A percentile compares a stretch with the other conserved stretches of the same genome.
phyloP scores from a whole-genome alignment of 1,140 invertebrate genomes.

The Bicyclus anynana region DNA sequence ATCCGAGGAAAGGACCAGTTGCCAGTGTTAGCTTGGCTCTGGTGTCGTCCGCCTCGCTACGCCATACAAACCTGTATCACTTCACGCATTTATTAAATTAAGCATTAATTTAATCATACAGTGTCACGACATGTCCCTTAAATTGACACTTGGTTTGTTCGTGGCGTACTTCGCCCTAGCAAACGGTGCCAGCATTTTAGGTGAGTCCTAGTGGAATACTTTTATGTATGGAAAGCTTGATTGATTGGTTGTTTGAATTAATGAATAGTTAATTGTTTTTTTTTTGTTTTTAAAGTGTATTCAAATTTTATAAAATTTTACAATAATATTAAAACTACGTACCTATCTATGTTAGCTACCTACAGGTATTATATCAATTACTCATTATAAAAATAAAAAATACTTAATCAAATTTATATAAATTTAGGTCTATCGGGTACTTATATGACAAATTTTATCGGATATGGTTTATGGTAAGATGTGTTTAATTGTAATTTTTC shows the following conservation, averaged over 20 bases:
- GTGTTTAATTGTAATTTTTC: too few relatives aligned
- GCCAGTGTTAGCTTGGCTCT: constrained; percentile 44
- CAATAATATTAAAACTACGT: too few relatives aligned
- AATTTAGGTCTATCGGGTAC: too few relatives aligned
- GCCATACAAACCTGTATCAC: constrained; percentile 11
- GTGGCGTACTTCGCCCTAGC: constrained; percentile 38
- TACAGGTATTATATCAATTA: too few relatives aligned
- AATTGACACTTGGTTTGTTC: constrained; percentile 51
- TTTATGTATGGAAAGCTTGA: constrained; percentile 5
- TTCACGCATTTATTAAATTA: constrained; percentile 28
- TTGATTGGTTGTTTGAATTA: not conserved
- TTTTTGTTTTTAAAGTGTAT: too few relatives aligned
- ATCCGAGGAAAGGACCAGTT: constrained; percentile 60
- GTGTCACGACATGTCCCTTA: constrained; percentile 50
- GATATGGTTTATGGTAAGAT: too few relatives aligned
- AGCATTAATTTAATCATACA: constrained; percentile 27
- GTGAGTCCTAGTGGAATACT: constrained; percentile 40
- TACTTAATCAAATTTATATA: too few relatives aligned
- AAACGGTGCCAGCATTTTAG: constrained; percentile 55
- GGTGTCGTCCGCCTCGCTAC: constrained; percentile 49
- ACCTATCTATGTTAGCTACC: too few relatives aligned
- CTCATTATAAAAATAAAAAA: too few relatives aligned
- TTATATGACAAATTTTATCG: too few relatives aligned
- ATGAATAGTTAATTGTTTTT: not conserved
- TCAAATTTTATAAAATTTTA: too few relatives aligned